Conservation (phyloP, 2,113 vertebrate species). For the Archocentrus centrarchus region DNA sequence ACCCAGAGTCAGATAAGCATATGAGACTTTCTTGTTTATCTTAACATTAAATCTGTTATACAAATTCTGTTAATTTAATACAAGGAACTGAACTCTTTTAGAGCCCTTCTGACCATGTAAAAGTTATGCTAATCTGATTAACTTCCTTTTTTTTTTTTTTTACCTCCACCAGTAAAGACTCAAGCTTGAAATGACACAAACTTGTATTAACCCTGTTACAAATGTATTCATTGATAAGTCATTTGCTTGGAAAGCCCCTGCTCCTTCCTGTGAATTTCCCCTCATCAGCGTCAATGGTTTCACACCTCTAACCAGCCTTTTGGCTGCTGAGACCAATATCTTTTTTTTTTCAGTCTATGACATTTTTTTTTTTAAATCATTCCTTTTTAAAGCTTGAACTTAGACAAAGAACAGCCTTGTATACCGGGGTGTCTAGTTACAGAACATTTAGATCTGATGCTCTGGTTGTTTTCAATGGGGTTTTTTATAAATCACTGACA, state of each 20-base stretch:
- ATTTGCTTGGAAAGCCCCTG: constrained; percentile 63
- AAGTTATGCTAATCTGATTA: background rate
- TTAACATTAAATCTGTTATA: background rate
- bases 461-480: constrained; percentile 27
- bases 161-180: background rate
- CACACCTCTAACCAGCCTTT: constrained; percentile 65
- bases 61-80: background rate
- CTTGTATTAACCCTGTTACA: constrained; percentile 18
- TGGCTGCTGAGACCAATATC: constrained; percentile 37
- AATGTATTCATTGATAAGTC: constrained; percentile 43
- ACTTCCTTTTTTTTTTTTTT: background rate
- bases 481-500: constrained; percentile 5
- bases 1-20: background rate
- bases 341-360: background rate
- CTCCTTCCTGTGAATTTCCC: constrained; percentile 56
- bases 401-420: background rate
- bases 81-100: background rate
- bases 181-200: background rate
- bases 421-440: background rate
- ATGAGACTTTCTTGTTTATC: background rate
- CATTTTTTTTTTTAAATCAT: background rate
- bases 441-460: background rate
- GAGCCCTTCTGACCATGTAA: background rate
- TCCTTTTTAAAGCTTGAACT: background rate
- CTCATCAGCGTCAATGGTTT: constrained; percentile 53